Conservation (phyloP, 2,113 vertebrate genomes). For the Alces alces region DNA sequence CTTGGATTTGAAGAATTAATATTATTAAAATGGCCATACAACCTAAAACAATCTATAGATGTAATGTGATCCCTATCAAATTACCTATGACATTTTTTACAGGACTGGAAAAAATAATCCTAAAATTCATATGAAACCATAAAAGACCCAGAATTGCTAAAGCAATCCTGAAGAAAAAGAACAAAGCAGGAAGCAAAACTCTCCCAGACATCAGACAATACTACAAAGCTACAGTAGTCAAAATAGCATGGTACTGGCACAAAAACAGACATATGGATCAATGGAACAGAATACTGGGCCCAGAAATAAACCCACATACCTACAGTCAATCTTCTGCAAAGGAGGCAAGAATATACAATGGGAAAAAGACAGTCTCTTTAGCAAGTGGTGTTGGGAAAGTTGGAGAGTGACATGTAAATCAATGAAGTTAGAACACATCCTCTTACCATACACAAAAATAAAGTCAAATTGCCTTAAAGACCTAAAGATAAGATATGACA, state of each 20-base stretch:
- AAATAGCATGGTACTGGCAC: background rate
- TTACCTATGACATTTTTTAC: background rate
- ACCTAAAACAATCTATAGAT: background rate
- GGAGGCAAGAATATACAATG: background rate
- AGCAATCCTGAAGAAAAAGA: background rate
- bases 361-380: background rate
- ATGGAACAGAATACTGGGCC: background rate
- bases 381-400: background rate
- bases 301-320: background rate
- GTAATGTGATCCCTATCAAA: background rate
- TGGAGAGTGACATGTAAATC: background rate
- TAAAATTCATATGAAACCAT: background rate
- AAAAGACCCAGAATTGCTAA: background rate
- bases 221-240: background rate
- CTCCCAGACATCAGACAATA: background rate
- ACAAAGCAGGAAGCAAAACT: background rate
- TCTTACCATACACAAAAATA: background rate
- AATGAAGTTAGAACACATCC: background rate
- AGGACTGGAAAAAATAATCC: background rate
- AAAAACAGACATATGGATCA: background rate
- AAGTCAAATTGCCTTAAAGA: background rate
- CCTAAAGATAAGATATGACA: background rate
- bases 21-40: background rate
- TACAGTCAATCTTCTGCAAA: background rate
- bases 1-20: background rate